A percentile compares a stretch with the other conserved stretches of the same genome.
These are phyloP conservation scores for Hydractinia symbiolongicarpus DNA, from an alignment of 30 jellyfish, hydroid and myxozoan genomes.

Conservation along the genomic window DNA sequence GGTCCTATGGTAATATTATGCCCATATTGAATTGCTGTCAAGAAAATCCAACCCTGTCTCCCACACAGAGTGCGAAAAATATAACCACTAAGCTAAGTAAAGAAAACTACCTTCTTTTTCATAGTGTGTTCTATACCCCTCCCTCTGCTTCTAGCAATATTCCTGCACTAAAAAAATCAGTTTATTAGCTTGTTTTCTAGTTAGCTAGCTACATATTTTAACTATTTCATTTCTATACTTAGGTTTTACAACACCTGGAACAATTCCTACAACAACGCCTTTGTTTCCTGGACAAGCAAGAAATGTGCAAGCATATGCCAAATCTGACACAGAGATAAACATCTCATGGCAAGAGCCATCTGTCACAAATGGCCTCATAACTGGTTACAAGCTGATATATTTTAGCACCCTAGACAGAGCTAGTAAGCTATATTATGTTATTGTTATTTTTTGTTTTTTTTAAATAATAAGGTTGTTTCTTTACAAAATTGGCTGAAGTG, in stretches of 20 bases:
- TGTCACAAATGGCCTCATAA: constrained; percentile 63
- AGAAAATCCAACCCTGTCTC: background rate
- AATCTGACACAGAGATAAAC: constrained; percentile 40
- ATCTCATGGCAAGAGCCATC: constrained; percentile 80
- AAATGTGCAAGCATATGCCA: constrained; percentile 58
- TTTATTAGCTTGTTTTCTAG: too few species aligned
- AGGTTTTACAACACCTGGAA: background rate
- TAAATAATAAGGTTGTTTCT: too few species aligned
- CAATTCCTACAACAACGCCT: constrained; percentile 21
- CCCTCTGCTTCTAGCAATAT: too few species aligned
- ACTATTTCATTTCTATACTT: background rate
- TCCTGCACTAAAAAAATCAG: too few species aligned
- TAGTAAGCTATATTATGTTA: constrained; percentile 5
- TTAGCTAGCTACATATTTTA: too few species aligned
- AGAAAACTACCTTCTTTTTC: too few species aligned
- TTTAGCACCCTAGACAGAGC: constrained; percentile 11
- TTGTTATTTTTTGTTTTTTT: background rate
- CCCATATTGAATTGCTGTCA: background rate
- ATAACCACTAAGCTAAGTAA: too few species aligned
- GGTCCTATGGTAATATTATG: too few species aligned
- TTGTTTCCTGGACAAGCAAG: constrained; percentile 63
- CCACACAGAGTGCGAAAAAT: background rate
- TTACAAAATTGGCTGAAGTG: too few species aligned
- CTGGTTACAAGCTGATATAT: constrained; percentile 31
- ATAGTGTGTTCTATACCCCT: too few species aligned